Evolutionary conservation across 2,888 invertebrate species (phyloP).

Genomic region (Rotaria magnacalcarata): DNA sequence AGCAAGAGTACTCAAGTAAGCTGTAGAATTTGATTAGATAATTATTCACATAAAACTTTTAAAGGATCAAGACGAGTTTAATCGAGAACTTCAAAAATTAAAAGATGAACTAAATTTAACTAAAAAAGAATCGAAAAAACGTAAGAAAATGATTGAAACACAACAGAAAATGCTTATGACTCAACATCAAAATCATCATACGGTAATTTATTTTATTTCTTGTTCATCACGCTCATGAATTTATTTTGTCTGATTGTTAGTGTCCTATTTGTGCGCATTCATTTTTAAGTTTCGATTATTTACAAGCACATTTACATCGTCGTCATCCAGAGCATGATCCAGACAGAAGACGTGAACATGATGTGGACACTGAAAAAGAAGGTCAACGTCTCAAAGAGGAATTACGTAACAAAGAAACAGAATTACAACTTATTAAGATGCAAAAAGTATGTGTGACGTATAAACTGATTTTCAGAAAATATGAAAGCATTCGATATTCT

Average conservation of each 20-base stretch:
- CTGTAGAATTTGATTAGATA: background rate
- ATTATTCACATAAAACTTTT: no score
- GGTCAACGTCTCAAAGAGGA: background rate
- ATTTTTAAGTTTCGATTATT: slow-evolving; percentile 56
- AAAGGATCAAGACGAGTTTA: slow-evolving; percentile 16
- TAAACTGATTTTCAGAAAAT: background rate
- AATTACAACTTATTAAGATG: background rate
- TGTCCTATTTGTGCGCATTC: slow-evolving; percentile 58
- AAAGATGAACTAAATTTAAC: slow-evolving; percentile 53
- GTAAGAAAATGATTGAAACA: slow-evolving; percentile 57
- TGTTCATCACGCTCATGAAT: no score
- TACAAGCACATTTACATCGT: slow-evolving; percentile 55
- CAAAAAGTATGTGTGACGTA: background rate
- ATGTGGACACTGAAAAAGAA: slow-evolving; percentile 11
- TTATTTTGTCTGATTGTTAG: slow-evolving; percentile 49
- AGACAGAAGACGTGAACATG: background rate
- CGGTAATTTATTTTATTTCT: slow-evolving; percentile 49
- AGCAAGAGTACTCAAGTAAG: background rate
- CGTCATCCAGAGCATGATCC: slow-evolving; percentile 52
- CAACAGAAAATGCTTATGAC: slow-evolving; percentile 58
- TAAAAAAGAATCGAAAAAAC: slow-evolving; percentile 58
- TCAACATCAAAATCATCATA: slow-evolving; percentile 55
- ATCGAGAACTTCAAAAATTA: slow-evolving; percentile 47
- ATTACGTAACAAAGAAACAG: slow-evolving; percentile 18
- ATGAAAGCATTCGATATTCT: background rate